Conservation (phyloP, 2,113 vertebrate genomes). For the Rafetus swinhoei region DNA sequence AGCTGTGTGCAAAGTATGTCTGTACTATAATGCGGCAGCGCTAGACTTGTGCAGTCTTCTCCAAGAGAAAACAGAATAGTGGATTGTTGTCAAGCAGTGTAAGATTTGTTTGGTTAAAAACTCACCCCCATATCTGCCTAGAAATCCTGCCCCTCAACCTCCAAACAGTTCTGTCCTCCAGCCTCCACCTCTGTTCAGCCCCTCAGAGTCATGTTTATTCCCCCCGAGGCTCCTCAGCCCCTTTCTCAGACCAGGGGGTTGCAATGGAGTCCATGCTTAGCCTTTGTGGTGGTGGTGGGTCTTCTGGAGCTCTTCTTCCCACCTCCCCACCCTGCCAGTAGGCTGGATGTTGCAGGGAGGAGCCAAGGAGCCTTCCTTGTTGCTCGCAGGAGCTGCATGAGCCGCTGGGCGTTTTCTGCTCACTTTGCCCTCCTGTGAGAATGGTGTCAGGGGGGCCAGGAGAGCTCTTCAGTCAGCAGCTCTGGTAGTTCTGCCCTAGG, state of each 20-base stretch:
- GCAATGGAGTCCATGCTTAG: not conserved
- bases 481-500: not conserved
- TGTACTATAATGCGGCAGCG: not conserved
- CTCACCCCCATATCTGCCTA: not conserved
- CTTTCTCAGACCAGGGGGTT: not conserved
- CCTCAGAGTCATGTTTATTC: not conserved
- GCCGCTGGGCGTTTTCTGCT: not conserved
- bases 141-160: not conserved
- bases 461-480: not conserved
- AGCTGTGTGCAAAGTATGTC: not conserved
- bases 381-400: not conserved
- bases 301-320: not conserved
- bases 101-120: not conserved
- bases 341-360: not conserved
- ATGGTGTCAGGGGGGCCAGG: not conserved
- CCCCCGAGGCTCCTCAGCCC: not conserved
- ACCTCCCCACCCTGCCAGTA: not conserved
- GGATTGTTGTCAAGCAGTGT: not conserved
- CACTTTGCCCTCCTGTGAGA: not conserved
- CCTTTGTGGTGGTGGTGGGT: not conserved
- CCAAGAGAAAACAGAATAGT: not conserved
- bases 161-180: not conserved
- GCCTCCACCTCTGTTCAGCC: no score
- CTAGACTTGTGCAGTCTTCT: not conserved
- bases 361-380: not conserved